Evolutionary conservation across 2,797 vertebrate genomes (phyloP), one percentile per base, ranked within the genome.

Genomic region (Anabacerthia variegaticeps): DNA sequence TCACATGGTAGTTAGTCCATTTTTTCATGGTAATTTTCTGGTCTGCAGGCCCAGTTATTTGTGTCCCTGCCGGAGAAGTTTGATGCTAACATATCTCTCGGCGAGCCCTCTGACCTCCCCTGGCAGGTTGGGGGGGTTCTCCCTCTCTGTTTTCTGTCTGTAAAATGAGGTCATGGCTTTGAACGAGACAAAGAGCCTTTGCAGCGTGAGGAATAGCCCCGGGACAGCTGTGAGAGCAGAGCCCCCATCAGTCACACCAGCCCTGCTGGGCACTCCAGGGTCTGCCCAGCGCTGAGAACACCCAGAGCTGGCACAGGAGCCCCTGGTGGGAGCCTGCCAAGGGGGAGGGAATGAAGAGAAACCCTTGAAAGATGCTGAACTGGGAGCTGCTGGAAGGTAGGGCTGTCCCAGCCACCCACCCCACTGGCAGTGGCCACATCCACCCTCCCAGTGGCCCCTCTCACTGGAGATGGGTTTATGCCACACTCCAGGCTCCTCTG

Each of bases 181-280:
- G 93, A 91, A 89, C 0, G 63, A 94, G 92, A 94, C 96, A 92
- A 92, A 95, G 89, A 89, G 91, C 82, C 88, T 93, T 95, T 96
- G 93, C 88, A 91, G 81, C 21, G 14, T 34, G 77, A 95, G 93
- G 87, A 93, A 52, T 1, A 56, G 93, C 93, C 95, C 83, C n/a
- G 5, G 79, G 90, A 54, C 88, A 89, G 92, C 89, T 55, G 68
- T 3, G 91, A 92, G 85, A 1, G 20, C 81, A 41, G 84, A 87
- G 62, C 63, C 81, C 63, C 75, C 94, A 58, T 43, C 72, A 8
- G 34, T 59, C 84, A 26, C 62, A 79, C 3, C 80, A 63, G 43
- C 43, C 48, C 48, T 9, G 51, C 51, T 52, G 51, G 51, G 51
- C 10, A 7, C 17, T 30, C 28, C 44, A 22, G 44, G 44, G 3